A percentile compares a stretch with the other conserved stretches of the same genome.
Conservation (phyloP, 2,113 vertebrate genomes). For the Sinosuthora webbiana region DNA sequence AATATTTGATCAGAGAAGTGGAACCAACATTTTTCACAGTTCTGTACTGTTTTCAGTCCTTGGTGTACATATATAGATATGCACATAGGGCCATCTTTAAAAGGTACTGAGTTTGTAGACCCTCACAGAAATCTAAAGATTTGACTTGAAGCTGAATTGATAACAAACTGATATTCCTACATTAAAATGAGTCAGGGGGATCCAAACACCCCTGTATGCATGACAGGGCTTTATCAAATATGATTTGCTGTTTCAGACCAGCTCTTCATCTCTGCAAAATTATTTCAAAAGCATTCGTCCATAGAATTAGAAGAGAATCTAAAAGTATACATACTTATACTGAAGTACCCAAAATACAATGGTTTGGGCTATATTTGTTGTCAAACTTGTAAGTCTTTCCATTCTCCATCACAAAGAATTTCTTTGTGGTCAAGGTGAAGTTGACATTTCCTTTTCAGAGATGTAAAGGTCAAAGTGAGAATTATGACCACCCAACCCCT, state of each 20-base stretch:
- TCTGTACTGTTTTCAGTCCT: neutral
- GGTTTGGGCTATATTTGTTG: neutral
- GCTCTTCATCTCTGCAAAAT: neutral
- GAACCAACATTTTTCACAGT: neutral
- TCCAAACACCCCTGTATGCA: neutral
- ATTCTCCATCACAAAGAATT: neutral
- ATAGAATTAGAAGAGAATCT: neutral
- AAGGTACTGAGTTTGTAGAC: neutral
- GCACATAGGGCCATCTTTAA: neutral
- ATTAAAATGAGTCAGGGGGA: neutral
- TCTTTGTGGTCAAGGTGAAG: neutral
- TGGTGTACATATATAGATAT: accelerated
- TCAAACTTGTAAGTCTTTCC: neutral
- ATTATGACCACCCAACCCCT: neutral
- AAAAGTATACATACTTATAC: neutral
- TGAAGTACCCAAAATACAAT: neutral
- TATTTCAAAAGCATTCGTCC: neutral
- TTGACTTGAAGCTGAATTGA: neutral
- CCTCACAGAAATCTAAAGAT: neutral
- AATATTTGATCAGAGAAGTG: neutral
- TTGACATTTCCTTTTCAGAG: neutral
- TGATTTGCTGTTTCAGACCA: neutral
- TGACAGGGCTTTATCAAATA: neutral
- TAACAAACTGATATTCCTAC: neutral
- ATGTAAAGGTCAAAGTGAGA: neutral